These are phyloP conservation scores for Centropristis striata DNA, from an alignment of 2,113 vertebrate genomes.

Conservation along the genomic window DNA sequence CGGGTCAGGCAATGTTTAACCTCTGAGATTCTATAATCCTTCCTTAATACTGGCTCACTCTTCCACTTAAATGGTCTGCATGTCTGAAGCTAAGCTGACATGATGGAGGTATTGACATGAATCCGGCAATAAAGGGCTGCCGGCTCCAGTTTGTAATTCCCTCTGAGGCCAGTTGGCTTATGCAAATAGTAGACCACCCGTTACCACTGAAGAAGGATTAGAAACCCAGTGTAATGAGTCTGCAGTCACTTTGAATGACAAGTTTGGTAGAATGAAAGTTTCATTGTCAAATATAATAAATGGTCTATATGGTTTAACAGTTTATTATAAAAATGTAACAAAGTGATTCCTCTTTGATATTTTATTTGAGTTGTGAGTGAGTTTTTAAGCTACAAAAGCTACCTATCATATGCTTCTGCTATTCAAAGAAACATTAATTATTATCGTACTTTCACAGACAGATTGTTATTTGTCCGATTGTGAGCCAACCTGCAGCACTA, in stretches of 20 bases:
- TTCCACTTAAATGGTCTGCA: constrained; percentile 67
- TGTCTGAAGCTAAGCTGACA: constrained; percentile 75
- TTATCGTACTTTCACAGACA: neutral
- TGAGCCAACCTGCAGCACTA: neutral
- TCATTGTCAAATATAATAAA: neutral
- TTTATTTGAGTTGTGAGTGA: neutral
- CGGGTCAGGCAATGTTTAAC: constrained; percentile 52
- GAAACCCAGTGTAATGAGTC: constrained; percentile 53
- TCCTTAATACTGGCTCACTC: constrained; percentile 63
- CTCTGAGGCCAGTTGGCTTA: constrained; percentile 60
- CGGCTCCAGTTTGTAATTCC: constrained; percentile 67
- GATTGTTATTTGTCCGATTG: neutral
- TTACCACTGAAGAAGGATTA: constrained; percentile 49
- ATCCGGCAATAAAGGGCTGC: constrained; percentile 58
- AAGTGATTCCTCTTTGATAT: neutral
- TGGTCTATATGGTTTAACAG: neutral
- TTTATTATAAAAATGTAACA: neutral
- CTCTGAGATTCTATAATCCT: constrained; percentile 66
- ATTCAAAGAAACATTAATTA: neutral
- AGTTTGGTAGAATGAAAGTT: neutral
- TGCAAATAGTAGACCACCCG: constrained; percentile 74
- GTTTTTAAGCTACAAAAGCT: no score
- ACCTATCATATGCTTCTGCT: neutral
- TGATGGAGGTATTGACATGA: constrained; percentile 69
- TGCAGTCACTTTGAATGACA: constrained; percentile 25